Percentiles rank a stretch among this genome's conserved stretches.
These are phyloP conservation scores for Nettapus auritus DNA, from an alignment of 2,113 vertebrate genomes.

Conservation along the genomic window DNA sequence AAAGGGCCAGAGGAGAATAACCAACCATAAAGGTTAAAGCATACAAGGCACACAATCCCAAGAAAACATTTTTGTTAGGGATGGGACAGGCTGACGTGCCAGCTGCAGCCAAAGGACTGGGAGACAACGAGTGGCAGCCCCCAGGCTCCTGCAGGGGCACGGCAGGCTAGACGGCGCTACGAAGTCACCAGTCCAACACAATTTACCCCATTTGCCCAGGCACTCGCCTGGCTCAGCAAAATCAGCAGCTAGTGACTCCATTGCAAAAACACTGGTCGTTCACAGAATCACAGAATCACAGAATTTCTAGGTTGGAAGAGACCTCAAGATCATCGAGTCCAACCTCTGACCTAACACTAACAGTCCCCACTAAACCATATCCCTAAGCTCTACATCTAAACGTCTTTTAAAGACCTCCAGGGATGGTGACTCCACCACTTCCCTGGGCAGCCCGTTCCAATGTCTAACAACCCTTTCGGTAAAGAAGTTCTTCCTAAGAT, in stretches of 20 bases:
- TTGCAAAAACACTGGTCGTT: neutral
- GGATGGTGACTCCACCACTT: too few species aligned
- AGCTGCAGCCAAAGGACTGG: neutral
- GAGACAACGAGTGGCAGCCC: neutral
- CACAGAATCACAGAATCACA: too few species aligned
- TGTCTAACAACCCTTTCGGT: too few species aligned
- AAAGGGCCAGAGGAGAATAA: neutral
- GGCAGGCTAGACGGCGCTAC: neutral
- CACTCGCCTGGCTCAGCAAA: conserved; percentile 13
- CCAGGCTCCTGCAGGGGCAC: neutral
- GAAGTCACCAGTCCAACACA: neutral
- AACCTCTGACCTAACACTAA: too few species aligned
- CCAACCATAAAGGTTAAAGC: neutral
- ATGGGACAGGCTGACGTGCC: neutral
- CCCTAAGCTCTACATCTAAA: too few species aligned
- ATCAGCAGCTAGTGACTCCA: neutral
- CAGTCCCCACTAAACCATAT: too few species aligned
- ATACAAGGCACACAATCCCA: neutral
- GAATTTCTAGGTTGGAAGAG: too few species aligned
- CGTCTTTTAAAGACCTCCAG: too few species aligned
- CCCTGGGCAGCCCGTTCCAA: too few species aligned
- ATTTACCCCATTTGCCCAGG: neutral
- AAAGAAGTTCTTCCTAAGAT: too few species aligned
- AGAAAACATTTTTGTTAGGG: neutral
- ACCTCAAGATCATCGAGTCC: too few species aligned